Evolutionary conservation across 1,140 invertebrate genomes (phyloP).

Genomic region (Aricia agestis): DNA sequence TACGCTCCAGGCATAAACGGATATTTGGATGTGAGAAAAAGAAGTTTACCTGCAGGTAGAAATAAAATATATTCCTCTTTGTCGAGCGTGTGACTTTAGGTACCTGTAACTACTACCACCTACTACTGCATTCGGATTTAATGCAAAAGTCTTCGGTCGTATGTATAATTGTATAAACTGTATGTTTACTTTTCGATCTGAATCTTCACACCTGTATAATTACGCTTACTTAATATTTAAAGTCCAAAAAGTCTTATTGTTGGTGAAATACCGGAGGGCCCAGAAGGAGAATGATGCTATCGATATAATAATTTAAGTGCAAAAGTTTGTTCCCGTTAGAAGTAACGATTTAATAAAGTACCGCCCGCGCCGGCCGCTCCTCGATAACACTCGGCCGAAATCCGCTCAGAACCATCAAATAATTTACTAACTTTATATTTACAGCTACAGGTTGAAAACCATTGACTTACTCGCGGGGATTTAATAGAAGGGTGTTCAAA

Average conservation of each 20-base stretch:
- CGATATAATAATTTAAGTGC: not conserved
- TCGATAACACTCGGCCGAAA: not conserved
- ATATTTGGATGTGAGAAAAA: no score
- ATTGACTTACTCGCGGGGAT: not conserved
- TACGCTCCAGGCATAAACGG: no score
- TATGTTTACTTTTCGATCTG: no score
- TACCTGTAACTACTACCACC: no score
- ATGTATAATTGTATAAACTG: no score
- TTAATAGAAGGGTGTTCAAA: not conserved
- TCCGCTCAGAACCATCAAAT: not conserved
- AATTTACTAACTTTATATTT: constrained; percentile 1
- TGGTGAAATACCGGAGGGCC: not conserved
- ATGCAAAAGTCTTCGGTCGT: no score
- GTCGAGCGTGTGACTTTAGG: no score
- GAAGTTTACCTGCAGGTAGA: no score
- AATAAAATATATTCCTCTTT: no score
- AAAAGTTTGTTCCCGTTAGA: not conserved
- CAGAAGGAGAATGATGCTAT: not conserved
- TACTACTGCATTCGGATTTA: no score
- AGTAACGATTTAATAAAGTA: constrained; percentile 3
- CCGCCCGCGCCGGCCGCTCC: no score
- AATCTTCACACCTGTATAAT: no score
- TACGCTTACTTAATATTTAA: not conserved
- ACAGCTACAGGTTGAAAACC: not conserved
- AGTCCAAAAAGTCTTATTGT: not conserved